These are phyloP conservation scores for Acleris laterana DNA, from an alignment of 2,888 invertebrate species.

Conservation along the genomic window DNA sequence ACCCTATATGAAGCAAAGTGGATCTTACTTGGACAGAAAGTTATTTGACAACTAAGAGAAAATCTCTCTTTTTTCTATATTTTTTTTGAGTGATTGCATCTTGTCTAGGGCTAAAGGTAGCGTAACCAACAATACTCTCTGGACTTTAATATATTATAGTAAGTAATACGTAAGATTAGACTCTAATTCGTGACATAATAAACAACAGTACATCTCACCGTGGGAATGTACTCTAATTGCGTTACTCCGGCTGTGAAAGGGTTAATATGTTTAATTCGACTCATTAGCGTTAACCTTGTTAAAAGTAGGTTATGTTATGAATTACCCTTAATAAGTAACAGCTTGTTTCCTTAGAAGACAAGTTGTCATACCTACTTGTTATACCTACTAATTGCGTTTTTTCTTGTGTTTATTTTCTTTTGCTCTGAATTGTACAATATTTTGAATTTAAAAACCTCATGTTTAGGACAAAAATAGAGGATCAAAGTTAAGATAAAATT, in stretches of 20 bases:
- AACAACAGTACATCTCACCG: not conserved
- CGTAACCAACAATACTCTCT: no score
- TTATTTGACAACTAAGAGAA: no score
- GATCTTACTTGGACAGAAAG: no score
- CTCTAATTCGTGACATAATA: not conserved
- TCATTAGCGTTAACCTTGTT: constrained; percentile 12
- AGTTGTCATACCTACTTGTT: not conserved
- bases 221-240: constrained; percentile 6
- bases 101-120: no score
- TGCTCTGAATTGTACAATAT: not conserved
- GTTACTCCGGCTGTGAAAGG: constrained; percentile 7
- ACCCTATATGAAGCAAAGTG: no score
- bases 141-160: no score
- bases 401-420: not conserved
- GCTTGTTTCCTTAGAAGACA: constrained; percentile 22
- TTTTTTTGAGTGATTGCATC: no score
- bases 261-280: constrained; percentile 15
- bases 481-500: no score
- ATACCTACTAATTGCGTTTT: not conserved
- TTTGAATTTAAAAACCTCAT: no score
- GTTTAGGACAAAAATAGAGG: no score
- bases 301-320: constrained; percentile 6
- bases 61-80: no score
- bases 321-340: constrained; percentile 27
- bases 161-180: not conserved